Base-by-base conservation (phyloP, 2,797 vertebrate species). In the Gallinago stenura region DNA sequence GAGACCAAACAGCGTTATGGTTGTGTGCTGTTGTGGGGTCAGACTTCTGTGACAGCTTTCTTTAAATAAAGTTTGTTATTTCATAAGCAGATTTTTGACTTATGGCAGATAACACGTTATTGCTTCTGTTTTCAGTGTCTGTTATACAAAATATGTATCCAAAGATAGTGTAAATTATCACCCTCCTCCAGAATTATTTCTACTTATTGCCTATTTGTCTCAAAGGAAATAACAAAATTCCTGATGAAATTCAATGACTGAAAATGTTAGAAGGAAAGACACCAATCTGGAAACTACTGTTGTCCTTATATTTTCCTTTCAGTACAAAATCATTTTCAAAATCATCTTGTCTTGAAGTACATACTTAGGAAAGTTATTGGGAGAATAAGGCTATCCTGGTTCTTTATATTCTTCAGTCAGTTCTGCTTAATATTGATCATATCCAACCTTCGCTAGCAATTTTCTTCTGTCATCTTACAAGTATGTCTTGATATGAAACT, bases 371-470 rank as follows among this genome's bases (percentile, higher is more conserved):
- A 70, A 70, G 28, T 37, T 75, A 70, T 41, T 72, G 57, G 58
- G 21, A 22, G 8, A 68, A 22, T 71, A 58, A 73, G 1, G 11
- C 1, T 33, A 19, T 58, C 9, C 13, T 0, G 0, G 28, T 54
- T 53, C 26, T 81, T 66, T 54, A 24, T 33, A 51, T 28, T 82
- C 12, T 54, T 84, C 54, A 35, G 16, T 73, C 20, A 73, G 8
- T 57, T 87, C 1, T 3, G 22, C 16, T 73, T 66, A 71, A 62
- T 56, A 78, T 14, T 51, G n/a, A 39, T 84, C 43, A 39, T 43
- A 66, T n/a, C 8, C 7, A 20, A 25, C 31, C 22, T 75, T 51
- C 41, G 10, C 6, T 62, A 54, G 6, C 3, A 75, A 43, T 25
- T 78, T 54, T 71, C 25, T 31, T 78, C 39, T 75, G 57, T 54